phyloP scores from a whole-genome alignment of 2,797 vertebrate genomes.

The Phataginus tricuspis region DNA sequence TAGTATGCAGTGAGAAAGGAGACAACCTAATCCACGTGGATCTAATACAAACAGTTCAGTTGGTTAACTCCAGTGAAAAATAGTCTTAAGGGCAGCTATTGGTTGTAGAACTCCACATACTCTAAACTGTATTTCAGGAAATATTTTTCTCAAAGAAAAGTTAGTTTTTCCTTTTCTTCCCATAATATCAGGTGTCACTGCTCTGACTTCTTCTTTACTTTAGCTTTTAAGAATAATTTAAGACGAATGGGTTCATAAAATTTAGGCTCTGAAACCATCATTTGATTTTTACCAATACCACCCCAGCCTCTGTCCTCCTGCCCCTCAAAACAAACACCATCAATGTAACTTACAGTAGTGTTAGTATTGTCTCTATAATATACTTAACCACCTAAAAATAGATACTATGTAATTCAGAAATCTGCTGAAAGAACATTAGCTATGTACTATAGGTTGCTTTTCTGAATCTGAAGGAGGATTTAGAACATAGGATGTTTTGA shows the following conservation, averaged over 20 bases:
- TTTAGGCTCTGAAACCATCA: background rate
- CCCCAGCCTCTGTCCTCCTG: background rate
- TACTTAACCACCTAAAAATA: background rate
- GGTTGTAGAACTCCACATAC: background rate
- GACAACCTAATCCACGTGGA: background rate
- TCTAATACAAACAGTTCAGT: background rate
- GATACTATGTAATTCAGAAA: background rate
- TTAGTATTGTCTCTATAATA: background rate
- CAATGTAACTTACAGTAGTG: background rate
- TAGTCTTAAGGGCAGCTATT: background rate
- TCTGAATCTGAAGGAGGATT: background rate
- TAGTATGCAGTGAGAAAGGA: background rate
- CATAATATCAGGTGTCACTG: slow-evolving; percentile 12
- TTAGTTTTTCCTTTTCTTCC: slow-evolving; percentile 29
- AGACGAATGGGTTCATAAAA: background rate
- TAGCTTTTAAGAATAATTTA: slow-evolving; percentile 25
- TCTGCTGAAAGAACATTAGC: background rate
- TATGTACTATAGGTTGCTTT: background rate
- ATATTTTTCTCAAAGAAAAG: slow-evolving; percentile 44
- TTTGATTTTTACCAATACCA: background rate
- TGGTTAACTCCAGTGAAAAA: background rate
- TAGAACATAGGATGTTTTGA: background rate
- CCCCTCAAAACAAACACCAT: background rate
- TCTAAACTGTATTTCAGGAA: background rate
- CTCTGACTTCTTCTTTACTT: background rate